A percentile compares a stretch with the other conserved stretches of the same genome.
These are phyloP conservation scores for Panopea generosa DNA, from an alignment of 2,888 invertebrate species.

Conservation along the genomic window DNA sequence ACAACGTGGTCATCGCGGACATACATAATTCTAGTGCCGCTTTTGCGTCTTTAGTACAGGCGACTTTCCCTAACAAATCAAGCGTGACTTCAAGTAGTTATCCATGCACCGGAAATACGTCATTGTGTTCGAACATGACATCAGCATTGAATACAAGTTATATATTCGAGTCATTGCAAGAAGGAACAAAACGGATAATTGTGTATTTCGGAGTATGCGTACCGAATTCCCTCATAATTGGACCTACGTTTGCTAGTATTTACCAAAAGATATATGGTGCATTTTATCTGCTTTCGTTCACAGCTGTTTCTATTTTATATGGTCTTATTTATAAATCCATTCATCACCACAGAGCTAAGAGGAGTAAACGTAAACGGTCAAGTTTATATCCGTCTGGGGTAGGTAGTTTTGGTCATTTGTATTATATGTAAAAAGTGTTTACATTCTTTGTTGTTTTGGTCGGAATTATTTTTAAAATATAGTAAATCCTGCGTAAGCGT, in stretches of 20 bases:
- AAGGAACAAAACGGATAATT: neutral
- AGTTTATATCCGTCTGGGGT: constrained; percentile 71
- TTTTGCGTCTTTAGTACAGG: too few relatives aligned
- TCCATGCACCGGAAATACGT: neutral
- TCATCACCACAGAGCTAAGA: constrained; percentile 68
- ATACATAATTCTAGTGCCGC: neutral
- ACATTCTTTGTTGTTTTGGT: too few relatives aligned
- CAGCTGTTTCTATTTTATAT: constrained; percentile 82
- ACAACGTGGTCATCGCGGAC: neutral
- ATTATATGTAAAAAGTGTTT: too few relatives aligned
- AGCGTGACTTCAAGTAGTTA: neutral
- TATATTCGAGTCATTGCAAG: neutral
- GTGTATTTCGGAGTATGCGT: constrained; percentile 73
- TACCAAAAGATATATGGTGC: constrained; percentile 82
- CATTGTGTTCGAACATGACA: neutral
- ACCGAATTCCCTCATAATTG: constrained; percentile 71
- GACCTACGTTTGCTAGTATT: constrained; percentile 65
- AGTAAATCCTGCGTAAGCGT: too few relatives aligned
- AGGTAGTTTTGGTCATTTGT: constrained; percentile 19
- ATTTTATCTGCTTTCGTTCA: constrained; percentile 79
- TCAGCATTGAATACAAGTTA: too few relatives aligned
- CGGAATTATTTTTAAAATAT: too few relatives aligned
- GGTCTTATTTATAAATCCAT: constrained; percentile 80
- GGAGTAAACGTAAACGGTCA: constrained; percentile 73
- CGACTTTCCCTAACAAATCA: too few relatives aligned